phyloP scores from a whole-genome alignment of 2,888 invertebrate genomes.

The Heliconius cydno region DNA sequence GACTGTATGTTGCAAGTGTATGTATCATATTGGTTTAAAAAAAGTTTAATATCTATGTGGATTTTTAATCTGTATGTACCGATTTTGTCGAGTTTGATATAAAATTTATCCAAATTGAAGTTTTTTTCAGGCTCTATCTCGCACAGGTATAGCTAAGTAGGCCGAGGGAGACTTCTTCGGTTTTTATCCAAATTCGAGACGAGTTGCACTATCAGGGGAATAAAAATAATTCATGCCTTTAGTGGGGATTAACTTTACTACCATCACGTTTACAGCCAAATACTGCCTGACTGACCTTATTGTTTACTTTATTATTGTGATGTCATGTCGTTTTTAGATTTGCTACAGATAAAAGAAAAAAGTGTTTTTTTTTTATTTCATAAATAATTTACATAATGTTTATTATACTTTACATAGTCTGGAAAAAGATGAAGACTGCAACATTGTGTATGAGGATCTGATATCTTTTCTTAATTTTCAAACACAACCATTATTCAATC shows the following conservation, averaged over 20 bases:
- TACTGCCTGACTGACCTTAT: no score
- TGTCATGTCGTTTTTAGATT: no score
- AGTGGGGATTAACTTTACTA: no score
- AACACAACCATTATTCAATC: slow-evolving; percentile 71
- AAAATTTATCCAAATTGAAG: not conserved
- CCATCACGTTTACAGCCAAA: no score
- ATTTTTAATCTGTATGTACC: no score
- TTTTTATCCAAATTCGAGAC: not conserved
- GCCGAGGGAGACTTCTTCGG: not conserved
- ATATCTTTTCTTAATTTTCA: slow-evolving; percentile 88
- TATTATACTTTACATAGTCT: slow-evolving; percentile 68
- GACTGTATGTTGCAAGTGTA: slow-evolving; percentile 88
- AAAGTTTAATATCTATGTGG: no score
- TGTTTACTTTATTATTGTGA: no score
- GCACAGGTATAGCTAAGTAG: not conserved
- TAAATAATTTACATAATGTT: not conserved
- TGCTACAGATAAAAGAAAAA: not conserved
- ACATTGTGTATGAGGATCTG: slow-evolving; percentile 87
- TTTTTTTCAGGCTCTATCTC: not conserved
- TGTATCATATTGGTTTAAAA: slow-evolving; percentile 53
- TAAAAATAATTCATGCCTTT: no score
- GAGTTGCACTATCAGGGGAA: no score
- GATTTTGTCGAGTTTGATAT: not conserved
- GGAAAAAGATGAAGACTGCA: slow-evolving; percentile 85
- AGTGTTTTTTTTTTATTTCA: not conserved